Base-by-base conservation (phyloP, 2,888 invertebrate genomes). In the Synanthedon myopaeformis region DNA sequence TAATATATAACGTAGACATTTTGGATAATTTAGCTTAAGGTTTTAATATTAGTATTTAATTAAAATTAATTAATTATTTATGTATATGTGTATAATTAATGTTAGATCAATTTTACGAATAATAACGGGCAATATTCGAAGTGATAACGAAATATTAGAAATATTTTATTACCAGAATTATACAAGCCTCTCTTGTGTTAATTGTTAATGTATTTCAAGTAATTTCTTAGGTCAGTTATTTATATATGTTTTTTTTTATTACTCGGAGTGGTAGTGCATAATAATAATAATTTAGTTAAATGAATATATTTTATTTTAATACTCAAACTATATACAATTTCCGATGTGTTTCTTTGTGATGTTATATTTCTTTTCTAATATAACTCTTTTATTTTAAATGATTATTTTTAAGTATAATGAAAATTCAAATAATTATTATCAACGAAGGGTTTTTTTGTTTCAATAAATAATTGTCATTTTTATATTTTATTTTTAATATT, bases 1-100 rank as follows among this genome's bases (percentile, higher is more conserved):
- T 35, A 35, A 35, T 35, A 35, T 72, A 70, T 71, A 19, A 66
- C 60, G 70, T 78, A 75, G 73, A 69, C 62, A 69, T 64, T 23
- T 70, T 65, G 63, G 61, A 56, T 63, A 61, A 63, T 60, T 57
- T 60, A 62, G 64, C 54, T 54, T 65, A 60, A 61, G 58, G 57
- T 60, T 61, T 59, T 50, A 58, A 65, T 59, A 59, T 58, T 67
- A 13, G 54, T 58, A 5, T 23, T 23, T 23, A 23, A 23, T 23
- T 23, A 23, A 23, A 5, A 23, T 23, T 23, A 23, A 23, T 23
- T 23, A 5, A 23, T 23, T 23, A 23, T 5, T 23, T 59, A 54
- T 48, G 54, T 65, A 59, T 64, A 63, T 65, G 64, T 64, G 57
- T 59, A 63, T 67, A 63, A 63, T 61, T 63, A 63, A 54, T 52